Evolutionary conservation across 2,888 invertebrate species (phyloP), one percentile per base, ranked within the genome.

Genomic region (Polydrusus tereticollis): DNA sequence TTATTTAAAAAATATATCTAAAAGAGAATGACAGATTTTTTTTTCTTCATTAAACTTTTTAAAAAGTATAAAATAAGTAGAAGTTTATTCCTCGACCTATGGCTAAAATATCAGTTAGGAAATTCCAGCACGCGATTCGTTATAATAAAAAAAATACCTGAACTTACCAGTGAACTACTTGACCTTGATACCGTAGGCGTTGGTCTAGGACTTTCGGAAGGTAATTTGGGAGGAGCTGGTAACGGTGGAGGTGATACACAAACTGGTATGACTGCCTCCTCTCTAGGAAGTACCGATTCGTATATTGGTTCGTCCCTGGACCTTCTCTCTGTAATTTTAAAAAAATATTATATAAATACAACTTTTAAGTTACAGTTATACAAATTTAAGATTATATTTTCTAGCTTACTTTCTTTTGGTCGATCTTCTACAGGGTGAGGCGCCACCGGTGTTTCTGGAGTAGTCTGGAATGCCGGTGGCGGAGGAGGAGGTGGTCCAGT

Each of bases 251-350:
- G 70, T 7, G 69, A 69, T 7, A 73, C 70, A 29, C 73, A 73
- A 50, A 73, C 66, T 14, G 76, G 76, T 20, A 74, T 67, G 1
- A 47, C 67, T 26, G 67, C 78, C 36, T 90, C 90, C 47, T 90
- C 91, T 5, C 93, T 87, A 0, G 94, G 94, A 75, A 94, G 88
- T 5, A 95, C 93, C 0, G 94, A 91, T 82, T 96, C 95, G 83
- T 96, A 96, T 77, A 96, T 96, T 0, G 95, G 95, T 84, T 94
- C 92, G 72, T 89, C 89, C 69, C 77, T 74, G 52, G 73, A 52
- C 73, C 75, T 57, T 71, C 69, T 43, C 73, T 75, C 76, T 69
- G 23, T 23, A 78, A n/a, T n/a, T n/a, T n/a, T 52, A 10, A 60
- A n/a, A 36, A n/a, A 58, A 41, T 21, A n/a, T n/a, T n/a, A n/a